A percentile compares a stretch with the other conserved stretches of the same genome.
Evolutionary conservation across 2,888 invertebrate species (phyloP).

Genomic region (Eremobia ochroleuca): DNA sequence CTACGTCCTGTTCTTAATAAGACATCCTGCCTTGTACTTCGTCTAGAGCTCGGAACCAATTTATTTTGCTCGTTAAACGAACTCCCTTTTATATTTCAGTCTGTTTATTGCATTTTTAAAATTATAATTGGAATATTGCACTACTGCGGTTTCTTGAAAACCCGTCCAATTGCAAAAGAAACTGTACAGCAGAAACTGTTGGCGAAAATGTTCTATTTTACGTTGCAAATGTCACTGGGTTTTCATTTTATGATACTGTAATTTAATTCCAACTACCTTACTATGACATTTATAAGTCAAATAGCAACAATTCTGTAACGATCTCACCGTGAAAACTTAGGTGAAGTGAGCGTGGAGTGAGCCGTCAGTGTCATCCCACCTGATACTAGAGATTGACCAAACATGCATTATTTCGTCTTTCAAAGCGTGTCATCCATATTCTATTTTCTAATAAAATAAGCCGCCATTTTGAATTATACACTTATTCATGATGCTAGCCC

Average conservation of each 20-base stretch:
- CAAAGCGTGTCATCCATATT: too few relatives aligned
- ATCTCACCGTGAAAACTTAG: too few relatives aligned
- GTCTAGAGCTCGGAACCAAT: slow-evolving; percentile 19
- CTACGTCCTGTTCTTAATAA: slow-evolving; percentile 4
- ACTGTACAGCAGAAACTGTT: not conserved
- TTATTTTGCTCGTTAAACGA: slow-evolving; percentile 35
- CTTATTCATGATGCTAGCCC: not conserved
- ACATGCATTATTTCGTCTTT: too few relatives aligned
- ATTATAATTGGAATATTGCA: slow-evolving; percentile 26
- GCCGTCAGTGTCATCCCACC: too few relatives aligned
- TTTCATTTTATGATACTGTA: not conserved
- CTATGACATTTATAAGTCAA: too few relatives aligned
- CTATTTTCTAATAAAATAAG: too few relatives aligned
- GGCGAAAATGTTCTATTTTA: not conserved
- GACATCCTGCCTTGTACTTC: slow-evolving; percentile 7
- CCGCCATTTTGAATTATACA: too few relatives aligned
- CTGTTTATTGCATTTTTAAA: slow-evolving; percentile 12
- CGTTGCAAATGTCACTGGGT: not conserved
- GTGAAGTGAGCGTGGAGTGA: too few relatives aligned
- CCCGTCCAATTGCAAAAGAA: not conserved
- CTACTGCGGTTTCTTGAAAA: slow-evolving; percentile 7
- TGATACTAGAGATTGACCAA: too few relatives aligned
- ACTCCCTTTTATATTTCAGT: slow-evolving; percentile 14
- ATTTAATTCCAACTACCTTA: too few relatives aligned
- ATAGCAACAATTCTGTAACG: too few relatives aligned